phyloP scores from a whole-genome alignment of 2,888 invertebrate genomes.

The Phalera bucephala region DNA sequence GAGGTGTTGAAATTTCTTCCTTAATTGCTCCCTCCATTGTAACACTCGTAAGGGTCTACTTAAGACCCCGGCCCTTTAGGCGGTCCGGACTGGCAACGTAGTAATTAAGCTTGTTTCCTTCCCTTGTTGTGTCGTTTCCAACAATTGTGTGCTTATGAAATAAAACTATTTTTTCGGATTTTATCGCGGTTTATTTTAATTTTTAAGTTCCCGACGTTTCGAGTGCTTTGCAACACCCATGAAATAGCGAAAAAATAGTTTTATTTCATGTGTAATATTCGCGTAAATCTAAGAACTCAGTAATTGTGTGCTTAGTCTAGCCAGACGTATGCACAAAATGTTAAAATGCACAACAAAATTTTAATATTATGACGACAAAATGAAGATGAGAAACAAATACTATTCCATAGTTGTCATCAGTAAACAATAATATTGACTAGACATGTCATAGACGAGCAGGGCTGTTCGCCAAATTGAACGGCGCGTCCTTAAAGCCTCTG shows the following conservation, averaged over 20 bases:
- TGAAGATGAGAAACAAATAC: too few relatives aligned
- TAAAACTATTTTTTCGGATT: too few relatives aligned
- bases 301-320: slow-evolving; percentile 46
- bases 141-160: slow-evolving; percentile 60
- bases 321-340: slow-evolving; percentile 19
- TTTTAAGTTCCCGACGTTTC: too few relatives aligned
- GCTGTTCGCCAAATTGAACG: slow-evolving; percentile 54
- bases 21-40: slow-evolving; percentile 71
- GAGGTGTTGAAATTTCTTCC: slow-evolving; percentile 63
- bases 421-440: slow-evolving; percentile 49
- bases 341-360: neutral
- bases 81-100: slow-evolving; percentile 66
- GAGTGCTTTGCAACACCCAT: too few relatives aligned
- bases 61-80: slow-evolving; percentile 57
- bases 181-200: too few relatives aligned
- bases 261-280: too few relatives aligned
- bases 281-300: too few relatives aligned
- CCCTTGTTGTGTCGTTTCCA: slow-evolving; percentile 64
- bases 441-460: slow-evolving; percentile 55
- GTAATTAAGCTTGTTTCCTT: slow-evolving; percentile 78
- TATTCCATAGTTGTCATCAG: too few relatives aligned
- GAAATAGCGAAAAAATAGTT: too few relatives aligned
- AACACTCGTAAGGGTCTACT: slow-evolving; percentile 70
- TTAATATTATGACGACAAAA: slow-evolving; percentile 4
- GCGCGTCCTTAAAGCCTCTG: slow-evolving; percentile 51